These are phyloP conservation scores for Sparidentex hasta DNA, from an alignment of 2,797 vertebrate genomes.

Conservation along the genomic window DNA sequence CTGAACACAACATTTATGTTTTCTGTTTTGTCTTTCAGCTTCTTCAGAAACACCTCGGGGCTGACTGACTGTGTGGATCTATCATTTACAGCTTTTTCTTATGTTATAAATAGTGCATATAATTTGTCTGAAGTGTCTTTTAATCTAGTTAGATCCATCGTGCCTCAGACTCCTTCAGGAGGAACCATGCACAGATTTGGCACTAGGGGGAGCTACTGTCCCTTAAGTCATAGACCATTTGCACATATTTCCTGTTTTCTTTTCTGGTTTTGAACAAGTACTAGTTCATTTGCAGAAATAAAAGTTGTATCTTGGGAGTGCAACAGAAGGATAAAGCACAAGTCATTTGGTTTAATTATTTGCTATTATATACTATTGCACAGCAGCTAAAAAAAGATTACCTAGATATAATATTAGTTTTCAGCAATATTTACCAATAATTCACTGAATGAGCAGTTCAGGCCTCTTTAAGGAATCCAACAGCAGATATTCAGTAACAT, in stretches of 20 bases:
- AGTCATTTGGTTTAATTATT: slow-evolving; percentile 16
- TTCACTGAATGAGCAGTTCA: neutral
- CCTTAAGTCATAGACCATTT: slow-evolving; percentile 1
- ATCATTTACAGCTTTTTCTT: neutral
- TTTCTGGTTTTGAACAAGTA: neutral
- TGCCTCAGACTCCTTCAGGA: neutral
- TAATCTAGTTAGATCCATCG: neutral
- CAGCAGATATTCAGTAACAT: neutral
- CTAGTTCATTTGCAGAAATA: neutral
- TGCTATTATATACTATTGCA: neutral
- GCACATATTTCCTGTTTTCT: neutral
- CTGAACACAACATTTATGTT: neutral
- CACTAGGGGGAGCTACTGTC: slow-evolving; percentile 54
- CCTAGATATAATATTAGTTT: neutral
- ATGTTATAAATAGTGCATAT: neutral
- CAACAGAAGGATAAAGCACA: neutral
- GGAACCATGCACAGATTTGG: neutral
- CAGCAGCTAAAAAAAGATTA: neutral
- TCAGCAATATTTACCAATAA: neutral
- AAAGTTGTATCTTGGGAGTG: neutral
- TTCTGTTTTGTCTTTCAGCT: slow-evolving; percentile 45
- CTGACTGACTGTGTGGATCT: neutral
- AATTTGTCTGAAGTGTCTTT: neutral
- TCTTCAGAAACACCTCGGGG: neutral
- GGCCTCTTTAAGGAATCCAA: neutral